phyloP scores from a whole-genome alignment of 1,140 invertebrate genomes.

The Heliconius hermathena region DNA sequence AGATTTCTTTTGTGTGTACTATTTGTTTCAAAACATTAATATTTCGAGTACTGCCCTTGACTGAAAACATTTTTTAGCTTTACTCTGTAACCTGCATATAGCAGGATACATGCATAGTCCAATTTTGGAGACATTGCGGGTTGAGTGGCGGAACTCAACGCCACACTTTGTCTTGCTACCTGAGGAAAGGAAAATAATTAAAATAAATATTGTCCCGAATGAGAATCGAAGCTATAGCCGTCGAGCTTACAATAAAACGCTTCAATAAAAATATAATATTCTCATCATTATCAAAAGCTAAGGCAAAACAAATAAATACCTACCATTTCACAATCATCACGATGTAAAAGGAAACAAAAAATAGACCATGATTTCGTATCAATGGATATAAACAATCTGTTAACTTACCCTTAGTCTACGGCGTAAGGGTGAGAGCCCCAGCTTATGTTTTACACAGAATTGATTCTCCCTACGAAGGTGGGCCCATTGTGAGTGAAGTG shows the following conservation, averaged over 20 bases:
- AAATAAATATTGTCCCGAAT: background rate
- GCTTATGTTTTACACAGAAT: constrained; percentile 54
- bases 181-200: background rate
- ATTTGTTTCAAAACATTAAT: too few relatives aligned
- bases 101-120: too few relatives aligned
- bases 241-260: too few relatives aligned
- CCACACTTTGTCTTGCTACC: background rate
- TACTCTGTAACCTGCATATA: too few relatives aligned
- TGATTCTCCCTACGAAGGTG: constrained; percentile 57
- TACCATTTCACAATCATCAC: background rate
- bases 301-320: background rate
- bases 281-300: too few relatives aligned
- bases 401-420: background rate
- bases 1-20: too few relatives aligned
- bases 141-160: background rate
- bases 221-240: background rate
- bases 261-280: background rate
- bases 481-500: constrained; percentile 55
- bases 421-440: constrained; percentile 10
- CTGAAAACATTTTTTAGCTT: too few relatives aligned
- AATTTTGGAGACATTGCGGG: too few relatives aligned
- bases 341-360: background rate
- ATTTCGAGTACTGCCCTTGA: too few relatives aligned
- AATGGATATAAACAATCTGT: constrained; percentile 6
- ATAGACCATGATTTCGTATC: background rate